Evolutionary conservation across 2,113 vertebrate species (phyloP).

Genomic region (Agapornis roseicollis): DNA sequence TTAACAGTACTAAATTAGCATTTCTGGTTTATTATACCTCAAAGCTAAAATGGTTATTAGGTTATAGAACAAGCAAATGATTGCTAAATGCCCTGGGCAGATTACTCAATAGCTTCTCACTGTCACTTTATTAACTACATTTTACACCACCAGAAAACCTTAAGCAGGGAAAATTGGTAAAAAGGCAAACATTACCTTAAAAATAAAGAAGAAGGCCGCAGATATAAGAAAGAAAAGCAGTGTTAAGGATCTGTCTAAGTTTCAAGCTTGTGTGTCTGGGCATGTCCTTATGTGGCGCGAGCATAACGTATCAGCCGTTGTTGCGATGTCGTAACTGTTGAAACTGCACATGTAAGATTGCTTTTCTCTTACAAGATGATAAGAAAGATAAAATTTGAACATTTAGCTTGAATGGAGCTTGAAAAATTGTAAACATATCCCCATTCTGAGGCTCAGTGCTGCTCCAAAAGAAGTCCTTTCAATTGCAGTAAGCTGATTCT

Average conservation of each 20-base stretch:
- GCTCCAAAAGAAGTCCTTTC: background rate
- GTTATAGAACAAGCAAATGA: slow-evolving; percentile 73
- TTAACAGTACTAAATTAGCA: slow-evolving; percentile 64
- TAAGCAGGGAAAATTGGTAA: background rate
- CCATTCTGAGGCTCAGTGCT: background rate
- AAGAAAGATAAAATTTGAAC: background rate
- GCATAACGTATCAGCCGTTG: background rate
- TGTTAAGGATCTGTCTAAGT: background rate
- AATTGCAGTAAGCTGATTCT: background rate
- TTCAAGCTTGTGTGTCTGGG: background rate
- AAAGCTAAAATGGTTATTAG: slow-evolving; percentile 65
- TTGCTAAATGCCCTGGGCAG: slow-evolving; percentile 53
- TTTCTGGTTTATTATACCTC: slow-evolving; percentile 64
- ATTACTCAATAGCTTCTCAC: slow-evolving; percentile 54
- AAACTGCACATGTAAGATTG: background rate
- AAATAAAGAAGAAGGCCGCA: background rate
- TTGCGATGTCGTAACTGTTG: background rate
- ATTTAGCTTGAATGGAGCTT: background rate
- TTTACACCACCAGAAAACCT: slow-evolving; percentile 24
- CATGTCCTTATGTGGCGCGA: background rate
- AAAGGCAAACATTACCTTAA: background rate
- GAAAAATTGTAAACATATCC: background rate
- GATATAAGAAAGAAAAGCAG: background rate
- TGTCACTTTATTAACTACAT: slow-evolving; percentile 36
- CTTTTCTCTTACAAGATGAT: background rate